Evolutionary conservation across 2,113 vertebrate genomes (phyloP).

Genomic region (Chaetodon trifascialis): DNA sequence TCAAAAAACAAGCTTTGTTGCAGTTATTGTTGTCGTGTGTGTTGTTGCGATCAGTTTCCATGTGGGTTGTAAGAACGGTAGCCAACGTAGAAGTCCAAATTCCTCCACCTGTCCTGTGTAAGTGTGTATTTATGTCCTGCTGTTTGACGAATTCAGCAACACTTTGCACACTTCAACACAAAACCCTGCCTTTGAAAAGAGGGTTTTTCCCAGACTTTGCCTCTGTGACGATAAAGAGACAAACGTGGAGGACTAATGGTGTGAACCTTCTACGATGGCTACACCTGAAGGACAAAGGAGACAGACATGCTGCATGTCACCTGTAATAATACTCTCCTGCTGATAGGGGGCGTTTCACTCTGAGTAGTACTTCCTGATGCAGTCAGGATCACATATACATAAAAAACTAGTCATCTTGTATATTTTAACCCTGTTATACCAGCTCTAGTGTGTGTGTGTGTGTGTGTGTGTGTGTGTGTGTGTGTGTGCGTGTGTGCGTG

Average conservation of each 20-base stretch:
- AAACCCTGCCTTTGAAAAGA: not conserved
- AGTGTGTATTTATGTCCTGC: not conserved
- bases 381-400: constrained; percentile 61
- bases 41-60: constrained; percentile 47
- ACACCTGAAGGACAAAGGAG: constrained; percentile 59
- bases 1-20: constrained; percentile 43
- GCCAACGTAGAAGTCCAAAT: constrained; percentile 54
- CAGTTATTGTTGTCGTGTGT: constrained; percentile 58
- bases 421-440: constrained; percentile 80
- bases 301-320: constrained; percentile 52
- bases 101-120: constrained; percentile 13
- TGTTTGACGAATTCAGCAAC: no score
- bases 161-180: not conserved
- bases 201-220: constrained; percentile 6
- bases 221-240: not conserved
- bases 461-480: constrained; percentile 36
- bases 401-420: constrained; percentile 73
- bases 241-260: not conserved
- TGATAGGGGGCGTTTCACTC: constrained; percentile 54
- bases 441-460: constrained; percentile 63
- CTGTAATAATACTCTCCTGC: constrained; percentile 67
- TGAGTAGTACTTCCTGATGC: constrained; percentile 64
- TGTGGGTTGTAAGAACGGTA: constrained; percentile 13
- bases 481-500: constrained; percentile 13
- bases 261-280: constrained; percentile 55